Evolutionary conservation across 2,888 invertebrate species (phyloP), one percentile per base, ranked within the genome.

Genomic region (Galerucella calmariensis): DNA sequence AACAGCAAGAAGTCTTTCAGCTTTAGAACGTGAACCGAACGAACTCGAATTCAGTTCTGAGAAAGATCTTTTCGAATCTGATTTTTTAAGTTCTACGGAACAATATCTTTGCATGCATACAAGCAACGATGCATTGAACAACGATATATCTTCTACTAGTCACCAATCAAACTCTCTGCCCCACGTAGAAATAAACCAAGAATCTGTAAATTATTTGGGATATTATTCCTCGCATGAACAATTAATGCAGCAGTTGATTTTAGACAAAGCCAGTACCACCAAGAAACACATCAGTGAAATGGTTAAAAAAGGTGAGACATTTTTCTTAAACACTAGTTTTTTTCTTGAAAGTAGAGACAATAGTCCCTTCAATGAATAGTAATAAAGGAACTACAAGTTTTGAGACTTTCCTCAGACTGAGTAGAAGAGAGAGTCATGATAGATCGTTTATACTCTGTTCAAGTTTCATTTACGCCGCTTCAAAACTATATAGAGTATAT

Each of bases 201-300:
- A 92, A 83, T 89, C 90, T 11, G 90, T 93, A 14, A 92, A 92
- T 85, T 93, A 93, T 86, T 87, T 93, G 65, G 93, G 92, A 9
- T 93, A 92, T 81, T 92, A 91, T 84, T 92, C 92, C 1, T 90
- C 90, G 0, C 92, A 92, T 80, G 92, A 92, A 80, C 91, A 92
- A 82, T 83, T 90, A 12, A 92, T 92, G 91, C 91, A 92, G 78
- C 89, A 90, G 79, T 84, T 91, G 73, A 91, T 92, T 72, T 85
- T 89, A 80, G 89, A 90, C 48, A 91, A 91, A 82, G 91, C 91
- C 0, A 84, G 87, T 27, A 88, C 88, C 3, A 91, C 91, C 0
- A 89, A 90, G 65, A 87, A 87, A 62, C 89, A 90, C 78, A 91
- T 94, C 53, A 86, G 87, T 27, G 88, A 89, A 44, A 91, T 93